phyloP scores from a whole-genome alignment of 2,797 vertebrate species.

The Halcyon badia region DNA sequence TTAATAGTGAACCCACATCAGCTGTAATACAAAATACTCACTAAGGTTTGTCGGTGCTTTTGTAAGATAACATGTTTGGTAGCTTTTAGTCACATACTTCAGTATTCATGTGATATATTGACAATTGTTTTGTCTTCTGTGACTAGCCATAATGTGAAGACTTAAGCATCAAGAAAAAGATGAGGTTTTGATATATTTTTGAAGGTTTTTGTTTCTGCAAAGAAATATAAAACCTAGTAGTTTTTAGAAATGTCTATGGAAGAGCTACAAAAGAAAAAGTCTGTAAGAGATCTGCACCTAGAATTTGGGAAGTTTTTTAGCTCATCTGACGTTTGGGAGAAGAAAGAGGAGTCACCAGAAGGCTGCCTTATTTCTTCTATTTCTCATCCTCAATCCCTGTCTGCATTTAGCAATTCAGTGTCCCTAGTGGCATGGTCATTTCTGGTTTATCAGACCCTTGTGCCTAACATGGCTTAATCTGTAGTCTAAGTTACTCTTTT shows the following conservation, averaged over 20 bases:
- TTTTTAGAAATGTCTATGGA: background rate
- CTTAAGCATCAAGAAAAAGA: background rate
- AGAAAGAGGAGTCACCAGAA: background rate
- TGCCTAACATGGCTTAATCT: slow-evolving; percentile 61
- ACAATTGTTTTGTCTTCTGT: background rate
- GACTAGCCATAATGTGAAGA: background rate
- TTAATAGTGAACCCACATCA: background rate
- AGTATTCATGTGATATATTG: background rate
- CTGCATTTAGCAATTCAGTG: slow-evolving; percentile 49
- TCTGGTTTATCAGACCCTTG: slow-evolving; percentile 17
- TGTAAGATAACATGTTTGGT: rapidly evolving
- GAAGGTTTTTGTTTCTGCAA: background rate
- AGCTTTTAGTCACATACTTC: background rate
- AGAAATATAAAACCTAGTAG: background rate
- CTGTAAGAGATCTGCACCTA: background rate
- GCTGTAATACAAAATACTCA: background rate
- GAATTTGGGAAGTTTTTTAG: background rate
- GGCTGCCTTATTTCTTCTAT: background rate
- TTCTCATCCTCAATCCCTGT: background rate
- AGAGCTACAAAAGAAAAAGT: background rate
- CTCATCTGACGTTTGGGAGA: background rate
- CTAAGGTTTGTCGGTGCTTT: background rate
- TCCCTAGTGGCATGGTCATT: background rate
- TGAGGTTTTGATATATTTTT: background rate
- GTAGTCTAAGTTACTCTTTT: slow-evolving; percentile 76